These are phyloP conservation scores for Luehdorfia chinensis DNA, from an alignment of 1,140 invertebrate species.

Conservation along the genomic window DNA sequence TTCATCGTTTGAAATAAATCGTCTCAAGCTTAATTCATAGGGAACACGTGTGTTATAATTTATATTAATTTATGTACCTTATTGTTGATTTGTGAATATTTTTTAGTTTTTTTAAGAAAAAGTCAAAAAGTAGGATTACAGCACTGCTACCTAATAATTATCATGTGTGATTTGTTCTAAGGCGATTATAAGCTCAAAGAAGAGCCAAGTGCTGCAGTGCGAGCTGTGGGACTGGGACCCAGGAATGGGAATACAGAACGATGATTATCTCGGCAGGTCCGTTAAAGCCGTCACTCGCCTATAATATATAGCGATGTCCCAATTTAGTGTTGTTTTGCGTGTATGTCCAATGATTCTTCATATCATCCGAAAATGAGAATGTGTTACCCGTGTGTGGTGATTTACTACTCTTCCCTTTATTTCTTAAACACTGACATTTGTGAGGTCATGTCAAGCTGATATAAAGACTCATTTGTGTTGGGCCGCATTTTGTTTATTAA, in stretches of 20 bases:
- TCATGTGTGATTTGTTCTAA: slow-evolving; percentile 73
- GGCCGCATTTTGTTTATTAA: slow-evolving; percentile 8
- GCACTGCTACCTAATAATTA: slow-evolving; percentile 18
- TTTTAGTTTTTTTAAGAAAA: too few relatives aligned
- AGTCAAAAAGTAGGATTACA: too few relatives aligned
- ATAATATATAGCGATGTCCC: slow-evolving; percentile 14
- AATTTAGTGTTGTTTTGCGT: slow-evolving; percentile 13
- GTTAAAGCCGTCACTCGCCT: slow-evolving; percentile 36
- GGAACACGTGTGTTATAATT: too few relatives aligned
- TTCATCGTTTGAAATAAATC: too few relatives aligned
- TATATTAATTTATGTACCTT: too few relatives aligned
- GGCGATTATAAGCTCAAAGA: slow-evolving; percentile 84
- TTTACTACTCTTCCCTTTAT: not conserved
- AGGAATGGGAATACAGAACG: slow-evolving; percentile 86
- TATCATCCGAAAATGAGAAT: slow-evolving; percentile 1
- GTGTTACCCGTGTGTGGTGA: too few relatives aligned
- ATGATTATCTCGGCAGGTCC: slow-evolving; percentile 92
- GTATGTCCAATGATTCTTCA: slow-evolving; percentile 9
- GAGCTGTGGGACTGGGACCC: slow-evolving; percentile 92
- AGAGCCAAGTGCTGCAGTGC: slow-evolving; percentile 83
- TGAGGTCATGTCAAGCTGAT: not conserved
- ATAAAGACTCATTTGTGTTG: slow-evolving; percentile 12
- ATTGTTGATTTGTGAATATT: too few relatives aligned
- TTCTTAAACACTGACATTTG: too few relatives aligned
- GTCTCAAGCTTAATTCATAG: too few relatives aligned